Percentiles rank a stretch among this genome's conserved stretches.
These are phyloP conservation scores for Heterodera schachtii DNA, from an alignment of 1,140 invertebrate species.

Conservation along the genomic window DNA sequence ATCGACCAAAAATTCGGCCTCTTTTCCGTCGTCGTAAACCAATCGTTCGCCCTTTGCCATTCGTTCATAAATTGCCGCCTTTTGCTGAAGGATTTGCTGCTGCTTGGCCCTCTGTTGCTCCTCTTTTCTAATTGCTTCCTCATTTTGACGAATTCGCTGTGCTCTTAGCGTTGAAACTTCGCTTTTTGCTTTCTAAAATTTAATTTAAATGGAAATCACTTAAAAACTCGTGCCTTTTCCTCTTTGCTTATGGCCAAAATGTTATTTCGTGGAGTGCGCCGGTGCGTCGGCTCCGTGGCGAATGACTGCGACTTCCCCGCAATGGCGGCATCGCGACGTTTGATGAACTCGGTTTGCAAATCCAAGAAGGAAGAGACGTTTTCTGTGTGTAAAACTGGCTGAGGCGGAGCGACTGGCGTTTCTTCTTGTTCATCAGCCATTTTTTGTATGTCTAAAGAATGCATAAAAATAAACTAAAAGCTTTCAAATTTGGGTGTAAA, in stretches of 20 bases:
- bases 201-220: neutral
- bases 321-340: slow-evolving; percentile 27
- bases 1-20: slow-evolving; percentile 31
- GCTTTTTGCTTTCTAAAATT: slow-evolving; percentile 10
- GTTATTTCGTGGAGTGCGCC: neutral
- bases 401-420: slow-evolving; percentile 7
- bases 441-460: neutral
- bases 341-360: slow-evolving; percentile 28
- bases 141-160: slow-evolving; percentile 29
- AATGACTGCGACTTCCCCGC: slow-evolving; percentile 5
- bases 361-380: slow-evolving; percentile 29
- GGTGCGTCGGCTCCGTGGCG: neutral
- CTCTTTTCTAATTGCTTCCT: slow-evolving; percentile 38
- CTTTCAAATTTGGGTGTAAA: no score
- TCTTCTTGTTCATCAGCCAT: slow-evolving; percentile 10
- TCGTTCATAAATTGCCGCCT: slow-evolving; percentile 40
- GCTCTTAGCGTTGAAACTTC: slow-evolving; percentile 16
- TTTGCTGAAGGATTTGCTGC: slow-evolving; percentile 36
- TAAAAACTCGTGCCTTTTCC: slow-evolving; percentile 20
- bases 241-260: slow-evolving; percentile 38
- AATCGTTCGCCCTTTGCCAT: slow-evolving; percentile 44
- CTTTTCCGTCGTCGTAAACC: slow-evolving; percentile 39
- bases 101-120: slow-evolving; percentile 34
- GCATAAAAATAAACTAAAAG: no score
- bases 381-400: slow-evolving; percentile 21